A percentile compares a stretch with the other conserved stretches of the same genome.
phyloP scores from a whole-genome alignment of 1,140 invertebrate genomes.

The Drosophila equinoxialis region DNA sequence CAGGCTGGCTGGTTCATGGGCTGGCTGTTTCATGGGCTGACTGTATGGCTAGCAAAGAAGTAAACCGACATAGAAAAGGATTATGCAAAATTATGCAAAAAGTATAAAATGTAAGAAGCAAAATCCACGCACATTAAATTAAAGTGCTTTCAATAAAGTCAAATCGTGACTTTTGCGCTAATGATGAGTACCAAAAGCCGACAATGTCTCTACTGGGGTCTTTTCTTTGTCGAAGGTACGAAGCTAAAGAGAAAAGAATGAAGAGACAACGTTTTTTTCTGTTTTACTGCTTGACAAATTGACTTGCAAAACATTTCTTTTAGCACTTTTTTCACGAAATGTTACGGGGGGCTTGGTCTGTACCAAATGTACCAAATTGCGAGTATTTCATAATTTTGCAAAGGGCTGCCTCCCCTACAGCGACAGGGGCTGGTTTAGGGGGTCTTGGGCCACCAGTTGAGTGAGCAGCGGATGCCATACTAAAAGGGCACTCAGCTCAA shows the following conservation, averaged over 20 bases:
- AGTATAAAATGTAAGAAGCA: slow-evolving; percentile 35
- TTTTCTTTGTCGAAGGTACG: neutral
- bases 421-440: slow-evolving; percentile 11
- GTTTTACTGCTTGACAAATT: slow-evolving; percentile 63
- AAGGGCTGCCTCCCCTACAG: neutral
- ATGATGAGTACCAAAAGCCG: slow-evolving; percentile 51
- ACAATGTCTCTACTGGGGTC: neutral
- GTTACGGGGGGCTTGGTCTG: slow-evolving; percentile 12
- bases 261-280: slow-evolving; percentile 39
- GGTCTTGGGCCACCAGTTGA: slow-evolving; percentile 24
- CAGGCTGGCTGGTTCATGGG: neutral
- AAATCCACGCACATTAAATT: slow-evolving; percentile 79
- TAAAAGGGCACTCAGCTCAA: slow-evolving; percentile 77
- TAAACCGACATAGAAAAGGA: slow-evolving; percentile 59
- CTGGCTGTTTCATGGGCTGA: neutral
- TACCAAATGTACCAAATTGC: slow-evolving; percentile 43
- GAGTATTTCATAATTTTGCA: slow-evolving; percentile 63
- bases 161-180: slow-evolving; percentile 77
- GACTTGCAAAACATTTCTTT: slow-evolving; percentile 69
- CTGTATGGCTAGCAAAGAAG: slow-evolving; percentile 8
- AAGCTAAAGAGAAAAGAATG: neutral
- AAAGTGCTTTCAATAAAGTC: slow-evolving; percentile 81
- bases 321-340: slow-evolving; percentile 26
- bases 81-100: slow-evolving; percentile 79
- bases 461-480: slow-evolving; percentile 63